Evolutionary conservation across 1,140 invertebrate species (phyloP), one percentile per base, ranked within the genome.

Genomic region (Oedothorax gibbosus): DNA sequence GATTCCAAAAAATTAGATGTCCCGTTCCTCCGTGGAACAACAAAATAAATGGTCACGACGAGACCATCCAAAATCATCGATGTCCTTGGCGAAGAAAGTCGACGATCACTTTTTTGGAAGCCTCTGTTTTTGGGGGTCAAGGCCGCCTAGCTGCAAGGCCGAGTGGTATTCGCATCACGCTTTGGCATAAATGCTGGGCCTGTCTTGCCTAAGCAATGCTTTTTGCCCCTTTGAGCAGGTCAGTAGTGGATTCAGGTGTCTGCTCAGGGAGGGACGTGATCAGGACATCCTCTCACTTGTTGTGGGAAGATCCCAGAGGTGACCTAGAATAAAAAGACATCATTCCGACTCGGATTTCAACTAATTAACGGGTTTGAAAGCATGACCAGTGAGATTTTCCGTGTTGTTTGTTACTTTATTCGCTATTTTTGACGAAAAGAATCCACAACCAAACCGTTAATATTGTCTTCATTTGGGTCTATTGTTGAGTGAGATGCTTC

Each of bases 91-190:
- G 54, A 18, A 68, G 49, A 68, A 71, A 18, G 68, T 71, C 68
- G 68, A 53, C 18, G 68, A 54, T 71, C 65, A 68, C 49, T 60
- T 51, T 53, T 51, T 51, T 53, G 68, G 51, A 53, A 69, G 0
- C 68, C 75, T 79, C 53, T 35, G 66, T n/a, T 73, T 62, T 14
- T 53, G 14, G 18, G 57, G 80, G 80, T 82, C 80, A 82, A 82
- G 80, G 80, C 69, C 69, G 54, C 56, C 65, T 73, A 60, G 56
- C 21, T 54, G 80, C 80, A 82, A 73, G 69, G 69, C 50, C 68
- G 50, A 35, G 35, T 35, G 4, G 50, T 71, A 53, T 54, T 49
- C 68, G 49, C 50, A 51, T 71, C 50, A 53, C 68, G 35, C 12
- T 51, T 15, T 51, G 15, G 15, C 14, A 21, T 53, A 71, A 15